phyloP scores from a whole-genome alignment of 1,140 invertebrate species.

The Diploscapter pachys region DNA sequence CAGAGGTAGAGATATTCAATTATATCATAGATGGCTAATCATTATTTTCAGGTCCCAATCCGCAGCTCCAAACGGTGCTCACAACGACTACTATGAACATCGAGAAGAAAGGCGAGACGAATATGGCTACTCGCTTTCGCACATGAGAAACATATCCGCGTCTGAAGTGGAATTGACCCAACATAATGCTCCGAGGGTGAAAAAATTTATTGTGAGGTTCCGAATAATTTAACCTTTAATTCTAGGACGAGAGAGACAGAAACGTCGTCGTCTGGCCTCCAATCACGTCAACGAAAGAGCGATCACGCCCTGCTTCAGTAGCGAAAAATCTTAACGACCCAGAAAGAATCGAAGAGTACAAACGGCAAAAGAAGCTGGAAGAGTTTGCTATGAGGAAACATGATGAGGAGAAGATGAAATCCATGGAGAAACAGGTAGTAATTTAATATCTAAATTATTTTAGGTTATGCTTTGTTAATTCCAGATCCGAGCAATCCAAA shows the following conservation, averaged over 20 bases:
- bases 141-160: slow-evolving; percentile 29
- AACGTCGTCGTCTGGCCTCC: slow-evolving; percentile 55
- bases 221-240: not conserved
- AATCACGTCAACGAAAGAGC: slow-evolving; percentile 15
- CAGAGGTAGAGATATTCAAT: slow-evolving; percentile 1
- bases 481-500: slow-evolving; percentile 44
- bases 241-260: slow-evolving; percentile 8
- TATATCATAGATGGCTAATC: not conserved
- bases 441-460: slow-evolving; percentile 11
- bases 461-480: slow-evolving; percentile 19
- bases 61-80: too few species aligned
- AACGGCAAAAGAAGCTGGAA: slow-evolving; percentile 48
- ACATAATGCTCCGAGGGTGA: slow-evolving; percentile 18
- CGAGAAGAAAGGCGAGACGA: not conserved
- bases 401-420: slow-evolving; percentile 36
- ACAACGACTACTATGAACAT: not conserved
- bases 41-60: too few species aligned
- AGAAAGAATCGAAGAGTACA: slow-evolving; percentile 50
- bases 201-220: not conserved
- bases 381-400: slow-evolving; percentile 45
- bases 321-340: slow-evolving; percentile 48
- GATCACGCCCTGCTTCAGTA: slow-evolving; percentile 36
- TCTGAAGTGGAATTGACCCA: slow-evolving; percentile 35
- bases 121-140: slow-evolving; percentile 7
- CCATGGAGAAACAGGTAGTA: slow-evolving; percentile 43